Evolutionary conservation across 2,797 vertebrate species (phyloP).

Genomic region (Podarcis siculus): DNA sequence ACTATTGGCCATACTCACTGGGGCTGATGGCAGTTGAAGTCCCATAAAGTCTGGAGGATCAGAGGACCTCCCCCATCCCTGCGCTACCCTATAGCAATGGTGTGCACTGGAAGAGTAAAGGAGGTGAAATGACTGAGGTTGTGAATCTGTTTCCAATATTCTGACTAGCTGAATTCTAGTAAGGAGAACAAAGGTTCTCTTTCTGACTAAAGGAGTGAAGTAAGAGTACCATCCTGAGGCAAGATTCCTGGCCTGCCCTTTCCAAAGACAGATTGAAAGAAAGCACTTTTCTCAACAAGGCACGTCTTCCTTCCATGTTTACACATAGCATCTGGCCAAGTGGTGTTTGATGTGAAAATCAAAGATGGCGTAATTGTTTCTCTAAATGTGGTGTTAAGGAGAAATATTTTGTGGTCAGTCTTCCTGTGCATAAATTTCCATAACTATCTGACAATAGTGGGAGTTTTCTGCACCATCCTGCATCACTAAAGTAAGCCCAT

Average conservation of each 20-base stretch:
- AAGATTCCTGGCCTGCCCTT: slow-evolving; percentile 35
- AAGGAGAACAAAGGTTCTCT: not conserved
- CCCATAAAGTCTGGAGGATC: not conserved
- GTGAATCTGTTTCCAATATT: slow-evolving; percentile 26
- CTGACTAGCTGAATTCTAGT: slow-evolving; percentile 28
- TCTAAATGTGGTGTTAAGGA: not conserved
- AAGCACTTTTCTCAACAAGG: not conserved
- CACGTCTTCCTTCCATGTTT: not conserved
- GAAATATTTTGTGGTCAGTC: not conserved
- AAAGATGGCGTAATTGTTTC: not conserved
- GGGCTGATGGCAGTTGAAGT: not conserved
- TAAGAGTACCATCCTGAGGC: not conserved
- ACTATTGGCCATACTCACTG: not conserved
- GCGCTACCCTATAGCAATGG: slow-evolving; percentile 4
- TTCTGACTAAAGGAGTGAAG: not conserved
- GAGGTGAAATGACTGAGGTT: not conserved
- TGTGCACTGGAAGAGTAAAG: slow-evolving; percentile 36
- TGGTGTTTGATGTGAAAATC: not conserved
- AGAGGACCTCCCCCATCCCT: too few species aligned
- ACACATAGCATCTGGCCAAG: not conserved
- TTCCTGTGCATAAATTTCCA: not conserved
- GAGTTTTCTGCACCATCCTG: not conserved
- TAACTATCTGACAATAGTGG: not conserved
- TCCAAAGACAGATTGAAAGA: not conserved
- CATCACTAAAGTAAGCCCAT: slow-evolving; percentile 4